These are phyloP conservation scores for Agonopterix alstromeriana DNA, from an alignment of 2,888 invertebrate genomes.

Conservation along the genomic window DNA sequence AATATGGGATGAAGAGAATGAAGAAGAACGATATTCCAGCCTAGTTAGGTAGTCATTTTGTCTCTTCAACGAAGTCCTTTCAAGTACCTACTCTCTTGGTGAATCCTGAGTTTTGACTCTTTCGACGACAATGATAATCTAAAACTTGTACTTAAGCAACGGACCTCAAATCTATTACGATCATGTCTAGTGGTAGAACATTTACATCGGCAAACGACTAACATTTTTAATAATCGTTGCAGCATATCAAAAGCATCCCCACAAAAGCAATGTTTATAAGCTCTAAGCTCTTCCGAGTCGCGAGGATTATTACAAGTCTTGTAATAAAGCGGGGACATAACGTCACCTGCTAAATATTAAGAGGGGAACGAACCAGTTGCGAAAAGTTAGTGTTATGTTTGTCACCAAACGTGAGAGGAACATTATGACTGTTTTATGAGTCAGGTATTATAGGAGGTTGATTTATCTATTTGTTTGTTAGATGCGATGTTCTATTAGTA, in stretches of 20 bases:
- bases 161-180: too few relatives aligned
- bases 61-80: too few relatives aligned
- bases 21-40: too few relatives aligned
- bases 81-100: too few relatives aligned
- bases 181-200: too few relatives aligned
- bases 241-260: slow-evolving; percentile 20
- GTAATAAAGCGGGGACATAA: slow-evolving; percentile 57
- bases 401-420: slow-evolving; percentile 33
- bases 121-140: too few relatives aligned
- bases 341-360: slow-evolving; percentile 70
- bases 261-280: slow-evolving; percentile 43
- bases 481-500: too few relatives aligned
- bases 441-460: neutral
- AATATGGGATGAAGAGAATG: too few relatives aligned
- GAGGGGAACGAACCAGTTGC: slow-evolving; percentile 43
- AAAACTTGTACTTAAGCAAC: too few relatives aligned
- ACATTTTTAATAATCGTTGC: neutral
- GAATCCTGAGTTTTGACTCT: too few relatives aligned
- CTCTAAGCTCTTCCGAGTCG: slow-evolving; percentile 39
- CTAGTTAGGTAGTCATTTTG: too few relatives aligned
- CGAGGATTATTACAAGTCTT: slow-evolving; percentile 57
- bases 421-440: neutral
- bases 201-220: neutral
- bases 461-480: neutral
- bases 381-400: slow-evolving; percentile 48